phyloP scores from a whole-genome alignment of 2,113 vertebrate genomes.

The Poecile atricapillus region DNA sequence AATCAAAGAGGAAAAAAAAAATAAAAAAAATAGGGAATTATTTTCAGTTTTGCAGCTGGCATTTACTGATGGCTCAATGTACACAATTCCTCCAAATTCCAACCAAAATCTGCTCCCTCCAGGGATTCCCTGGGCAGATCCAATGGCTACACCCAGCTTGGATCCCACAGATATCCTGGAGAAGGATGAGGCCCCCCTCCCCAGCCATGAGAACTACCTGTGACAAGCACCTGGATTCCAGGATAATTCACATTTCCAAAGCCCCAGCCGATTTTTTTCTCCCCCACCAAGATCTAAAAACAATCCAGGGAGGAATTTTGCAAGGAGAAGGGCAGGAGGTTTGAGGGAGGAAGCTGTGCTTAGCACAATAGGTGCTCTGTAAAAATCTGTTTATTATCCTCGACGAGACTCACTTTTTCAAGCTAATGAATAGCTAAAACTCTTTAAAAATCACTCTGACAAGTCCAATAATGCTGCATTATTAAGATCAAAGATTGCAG shows the following conservation, averaged over 20 bases:
- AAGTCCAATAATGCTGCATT: not conserved
- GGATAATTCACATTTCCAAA: not conserved
- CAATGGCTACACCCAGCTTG: accelerated
- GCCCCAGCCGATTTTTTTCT: accelerated
- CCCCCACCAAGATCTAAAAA: not conserved
- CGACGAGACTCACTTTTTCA: not conserved
- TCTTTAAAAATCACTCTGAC: conserved; percentile 19
- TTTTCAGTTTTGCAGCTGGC: not conserved
- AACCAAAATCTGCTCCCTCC: not conserved
- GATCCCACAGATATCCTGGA: not conserved
- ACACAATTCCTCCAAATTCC: not conserved
- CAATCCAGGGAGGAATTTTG: not conserved
- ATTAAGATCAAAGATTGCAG: conserved; percentile 27
- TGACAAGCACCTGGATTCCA: not conserved
- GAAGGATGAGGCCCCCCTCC: not conserved
- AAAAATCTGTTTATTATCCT: not conserved
- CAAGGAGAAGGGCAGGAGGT: not conserved
- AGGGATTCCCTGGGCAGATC: accelerated
- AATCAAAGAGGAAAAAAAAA: not conserved
- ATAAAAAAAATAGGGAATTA: accelerated
- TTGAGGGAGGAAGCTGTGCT: not conserved
- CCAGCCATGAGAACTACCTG: not conserved
- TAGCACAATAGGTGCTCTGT: not conserved
- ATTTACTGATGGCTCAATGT: accelerated
- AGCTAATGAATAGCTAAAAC: conserved; percentile 26